Conservation (phyloP, 2,113 vertebrate genomes). For the Elephas maximus region DNA sequence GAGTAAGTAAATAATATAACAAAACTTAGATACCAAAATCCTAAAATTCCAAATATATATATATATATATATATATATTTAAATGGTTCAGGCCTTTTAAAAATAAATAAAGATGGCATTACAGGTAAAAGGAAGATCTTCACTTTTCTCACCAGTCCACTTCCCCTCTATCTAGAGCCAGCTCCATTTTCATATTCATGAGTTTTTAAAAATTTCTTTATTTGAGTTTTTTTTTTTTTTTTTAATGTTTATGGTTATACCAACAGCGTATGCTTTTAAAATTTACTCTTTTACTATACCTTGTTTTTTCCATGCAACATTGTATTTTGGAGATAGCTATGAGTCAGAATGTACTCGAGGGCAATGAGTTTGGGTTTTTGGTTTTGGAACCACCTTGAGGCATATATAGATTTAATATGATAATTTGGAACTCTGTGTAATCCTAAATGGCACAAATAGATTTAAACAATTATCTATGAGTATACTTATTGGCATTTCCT, state of each 20-base stretch:
- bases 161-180: background rate
- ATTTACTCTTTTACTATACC: background rate
- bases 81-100: background rate
- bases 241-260: background rate
- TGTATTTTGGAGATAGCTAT: background rate
- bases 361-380: too few relatives aligned
- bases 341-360: too few relatives aligned
- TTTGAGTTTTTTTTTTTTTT: background rate
- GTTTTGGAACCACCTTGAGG: background rate
- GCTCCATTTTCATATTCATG: background rate
- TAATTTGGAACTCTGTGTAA: background rate
- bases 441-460: background rate
- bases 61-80: background rate
- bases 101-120: background rate
- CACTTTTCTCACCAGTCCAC: background rate
- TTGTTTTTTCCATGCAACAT: background rate
- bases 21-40: background rate
- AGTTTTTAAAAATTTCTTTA: background rate
- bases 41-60: background rate
- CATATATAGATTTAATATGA: background rate
- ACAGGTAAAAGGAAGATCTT: background rate
- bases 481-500: background rate
- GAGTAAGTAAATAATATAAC: background rate
- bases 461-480: background rate
- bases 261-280: background rate